Evolutionary conservation across 2,113 vertebrate species (phyloP).

Genomic region (Sakesphorus luctuosus): DNA sequence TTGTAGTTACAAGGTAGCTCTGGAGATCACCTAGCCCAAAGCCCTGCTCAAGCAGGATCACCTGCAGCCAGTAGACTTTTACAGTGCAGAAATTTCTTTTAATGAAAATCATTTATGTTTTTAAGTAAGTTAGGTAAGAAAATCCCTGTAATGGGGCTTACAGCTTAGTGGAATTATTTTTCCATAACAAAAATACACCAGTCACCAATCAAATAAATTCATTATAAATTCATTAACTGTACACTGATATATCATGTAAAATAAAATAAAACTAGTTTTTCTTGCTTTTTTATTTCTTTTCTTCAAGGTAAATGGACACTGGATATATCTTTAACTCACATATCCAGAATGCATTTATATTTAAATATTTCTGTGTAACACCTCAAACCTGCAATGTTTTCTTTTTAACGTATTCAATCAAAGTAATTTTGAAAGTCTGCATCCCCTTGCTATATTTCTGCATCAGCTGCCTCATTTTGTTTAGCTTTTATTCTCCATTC

Average conservation of each 20-base stretch:
- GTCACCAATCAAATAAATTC: not conserved
- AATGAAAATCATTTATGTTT: not conserved
- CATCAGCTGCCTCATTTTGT: not conserved
- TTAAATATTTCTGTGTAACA: not conserved
- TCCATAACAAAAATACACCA: not conserved
- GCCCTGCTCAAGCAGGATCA: not conserved
- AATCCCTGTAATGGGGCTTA: not conserved
- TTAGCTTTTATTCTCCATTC: not conserved
- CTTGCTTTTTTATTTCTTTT: not conserved
- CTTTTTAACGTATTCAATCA: not conserved
- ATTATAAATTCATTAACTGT: not conserved
- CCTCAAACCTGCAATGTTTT: not conserved
- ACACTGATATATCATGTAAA: not conserved
- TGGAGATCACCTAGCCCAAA: not conserved
- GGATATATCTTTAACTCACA: not conserved
- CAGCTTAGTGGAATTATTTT: not conserved
- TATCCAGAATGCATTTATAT: not conserved
- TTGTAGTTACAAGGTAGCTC: not conserved
- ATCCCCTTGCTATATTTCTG: not conserved
- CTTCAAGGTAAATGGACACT: not conserved
- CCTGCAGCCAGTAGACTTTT: not conserved
- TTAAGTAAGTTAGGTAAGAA: not conserved
- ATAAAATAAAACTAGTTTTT: not conserved
- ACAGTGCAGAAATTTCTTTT: not conserved
- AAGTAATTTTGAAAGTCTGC: not conserved